Evolutionary conservation across 1,140 invertebrate species (phyloP), one percentile per base, ranked within the genome.

Genomic region (Lasioglossum baleicum): DNA sequence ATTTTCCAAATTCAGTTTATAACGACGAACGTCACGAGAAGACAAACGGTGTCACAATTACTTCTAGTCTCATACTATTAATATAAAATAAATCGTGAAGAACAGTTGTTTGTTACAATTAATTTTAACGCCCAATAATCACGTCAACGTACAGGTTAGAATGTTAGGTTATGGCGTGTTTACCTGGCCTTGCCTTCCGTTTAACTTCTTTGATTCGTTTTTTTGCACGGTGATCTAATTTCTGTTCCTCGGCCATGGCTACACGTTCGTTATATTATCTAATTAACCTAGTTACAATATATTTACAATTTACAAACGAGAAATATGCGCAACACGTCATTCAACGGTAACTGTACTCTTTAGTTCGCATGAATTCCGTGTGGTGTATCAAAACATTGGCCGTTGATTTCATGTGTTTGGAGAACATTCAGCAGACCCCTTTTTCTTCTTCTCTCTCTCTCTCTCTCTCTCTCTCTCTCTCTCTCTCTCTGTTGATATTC

Each of bases 181-280:
- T 94, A 98, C 97, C 97, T 91, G 97, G 97, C 91, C 97, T 94
- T 8, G 97, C 97, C 94, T 97, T 97, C 81, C 94, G 94, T 93
- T 98, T 98, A 6, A 97, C 96, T 91, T 98, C 97, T 88, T 96
- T 96, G 74, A 98, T 97, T 78, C 97, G 94, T 93, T 97, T 97
- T 84, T 95, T 95, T 26, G 96, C 95, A 89, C 97, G 95, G 89
- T 96, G 96, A 84, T 96, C 95, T 90, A 97, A 82, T 90, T 95
- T 91, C 17, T 80, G 42, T 48, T 92, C 91, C 3, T 92, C 92
- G 44, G 89, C 87, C 91, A 93, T 93, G 80, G 63, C 73, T 83
- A 83, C 70, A 65, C 53, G n/a, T 72, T 61, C 74, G n/a, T 74
- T 64, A 22, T 86, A 73, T 80, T 80, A 60, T 40, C 70, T 78